A percentile compares a stretch with the other conserved stretches of the same genome.
Conservation (phyloP, 2,888 invertebrate genomes). For the Eupeodes latifasciatus region DNA sequence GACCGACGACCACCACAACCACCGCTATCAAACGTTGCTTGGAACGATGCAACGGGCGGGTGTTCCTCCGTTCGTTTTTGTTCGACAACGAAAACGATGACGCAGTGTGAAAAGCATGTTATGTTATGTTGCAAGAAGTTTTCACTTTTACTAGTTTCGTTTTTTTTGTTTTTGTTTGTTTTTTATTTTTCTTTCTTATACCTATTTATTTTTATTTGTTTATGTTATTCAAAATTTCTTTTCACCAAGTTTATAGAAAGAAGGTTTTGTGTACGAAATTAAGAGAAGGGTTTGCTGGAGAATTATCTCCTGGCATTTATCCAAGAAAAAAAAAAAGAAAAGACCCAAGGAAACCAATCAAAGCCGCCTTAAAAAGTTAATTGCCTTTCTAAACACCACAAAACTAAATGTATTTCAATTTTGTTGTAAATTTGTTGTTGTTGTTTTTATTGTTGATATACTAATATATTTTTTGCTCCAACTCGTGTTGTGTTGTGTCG, state of each 20-base stretch:
- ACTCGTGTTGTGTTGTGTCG: not conserved
- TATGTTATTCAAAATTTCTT: constrained; percentile 15
- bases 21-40: not conserved
- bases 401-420: not conserved
- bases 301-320: constrained; percentile 46
- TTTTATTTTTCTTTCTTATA: not conserved
- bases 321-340: constrained; percentile 38
- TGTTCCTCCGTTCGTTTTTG: not conserved
- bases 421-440: not conserved
- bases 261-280: not conserved
- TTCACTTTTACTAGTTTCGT: constrained; percentile 68
- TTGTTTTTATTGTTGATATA: not conserved
- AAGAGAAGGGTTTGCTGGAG: not conserved
- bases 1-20: not conserved
- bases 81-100: not conserved
- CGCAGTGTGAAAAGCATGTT: constrained; percentile 47
- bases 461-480: not conserved
- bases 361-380: constrained; percentile 36
- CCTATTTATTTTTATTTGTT: constrained; percentile 33
- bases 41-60: not conserved
- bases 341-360: constrained; percentile 47
- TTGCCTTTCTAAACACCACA: constrained; percentile 43
- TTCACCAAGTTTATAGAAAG: not conserved
- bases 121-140: constrained; percentile 39
- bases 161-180: constrained; percentile 23